Conservation (phyloP, 1,140 invertebrate genomes). For the Temnothorax longispinosus region DNA sequence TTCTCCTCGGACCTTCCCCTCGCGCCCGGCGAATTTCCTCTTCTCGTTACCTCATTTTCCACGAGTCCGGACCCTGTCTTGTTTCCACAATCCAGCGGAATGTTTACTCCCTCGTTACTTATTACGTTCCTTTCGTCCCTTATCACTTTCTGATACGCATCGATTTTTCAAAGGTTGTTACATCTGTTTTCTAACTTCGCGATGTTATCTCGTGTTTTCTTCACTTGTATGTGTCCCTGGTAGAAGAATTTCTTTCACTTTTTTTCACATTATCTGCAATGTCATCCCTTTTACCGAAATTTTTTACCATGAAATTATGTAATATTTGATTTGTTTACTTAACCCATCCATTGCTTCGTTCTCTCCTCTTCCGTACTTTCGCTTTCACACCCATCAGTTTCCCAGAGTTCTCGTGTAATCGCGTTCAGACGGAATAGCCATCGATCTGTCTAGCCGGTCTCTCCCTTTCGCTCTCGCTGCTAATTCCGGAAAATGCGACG, state of each 20-base stretch:
- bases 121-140: slow-evolving; percentile 37
- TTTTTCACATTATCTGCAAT: neutral
- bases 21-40: slow-evolving; percentile 15
- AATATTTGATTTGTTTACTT: neutral
- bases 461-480: slow-evolving; percentile 30
- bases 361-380: neutral
- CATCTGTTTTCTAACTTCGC: neutral
- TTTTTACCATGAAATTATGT: neutral
- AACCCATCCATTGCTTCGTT: neutral
- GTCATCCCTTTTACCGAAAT: neutral
- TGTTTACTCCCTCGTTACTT: slow-evolving; percentile 25
- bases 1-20: slow-evolving; percentile 6
- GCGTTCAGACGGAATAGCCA: slow-evolving; percentile 15
- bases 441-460: slow-evolving; percentile 46
- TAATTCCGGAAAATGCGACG: slow-evolving; percentile 29
- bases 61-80: slow-evolving; percentile 38
- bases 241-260: neutral
- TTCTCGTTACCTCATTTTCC: slow-evolving; percentile 64
- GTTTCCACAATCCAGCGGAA: slow-evolving; percentile 18
- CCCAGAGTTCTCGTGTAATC: slow-evolving; percentile 9
- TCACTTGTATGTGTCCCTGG: neutral
- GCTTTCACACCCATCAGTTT: slow-evolving; percentile 1
- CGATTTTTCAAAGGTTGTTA: slow-evolving; percentile 21
- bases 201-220: neutral
- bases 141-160: neutral